Evolutionary conservation across 2,113 vertebrate species (phyloP).

Genomic region (Trematocara zebra): DNA sequence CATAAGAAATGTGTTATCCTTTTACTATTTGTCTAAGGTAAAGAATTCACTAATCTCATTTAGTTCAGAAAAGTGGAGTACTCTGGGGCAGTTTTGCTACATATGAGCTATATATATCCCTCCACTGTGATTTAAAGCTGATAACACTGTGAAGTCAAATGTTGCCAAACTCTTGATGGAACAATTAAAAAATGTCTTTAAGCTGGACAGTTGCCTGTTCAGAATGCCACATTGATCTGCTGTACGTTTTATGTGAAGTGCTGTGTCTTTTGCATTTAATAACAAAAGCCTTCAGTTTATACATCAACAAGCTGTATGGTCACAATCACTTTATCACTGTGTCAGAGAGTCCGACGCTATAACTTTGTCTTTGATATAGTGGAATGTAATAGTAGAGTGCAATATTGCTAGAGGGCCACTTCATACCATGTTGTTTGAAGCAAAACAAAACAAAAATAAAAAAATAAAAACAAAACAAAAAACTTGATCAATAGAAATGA

Average conservation of each 20-base stretch:
- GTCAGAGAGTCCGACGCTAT: not conserved
- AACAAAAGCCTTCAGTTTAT: not conserved
- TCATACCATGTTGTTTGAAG: conserved; percentile 10
- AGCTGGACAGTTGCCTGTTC: not conserved
- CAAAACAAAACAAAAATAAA: not conserved
- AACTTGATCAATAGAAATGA: conserved; percentile 46
- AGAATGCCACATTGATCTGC: not conserved
- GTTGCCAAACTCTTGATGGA: not conserved
- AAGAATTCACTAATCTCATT: conserved; percentile 18
- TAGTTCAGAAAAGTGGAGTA: not conserved
- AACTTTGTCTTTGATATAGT: not conserved
- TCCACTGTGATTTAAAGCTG: conserved; percentile 3
- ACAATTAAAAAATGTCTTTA: not conserved
- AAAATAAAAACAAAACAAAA: not conserved
- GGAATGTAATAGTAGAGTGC: conserved; percentile 4
- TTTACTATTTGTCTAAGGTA: not conserved
- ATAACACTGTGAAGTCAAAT: not conserved
- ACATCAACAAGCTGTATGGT: not conserved
- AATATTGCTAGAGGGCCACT: conserved; percentile 12
- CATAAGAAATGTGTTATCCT: not conserved
- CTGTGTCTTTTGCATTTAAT: not conserved
- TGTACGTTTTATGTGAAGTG: not conserved
- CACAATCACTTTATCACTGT: not conserved
- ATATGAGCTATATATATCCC: conserved; percentile 14
- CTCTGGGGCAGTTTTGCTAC: conserved; percentile 17